Evolutionary conservation across 1,140 invertebrate genomes (phyloP), one percentile per base, ranked within the genome.

Genomic region (Dysdera silvatica): DNA sequence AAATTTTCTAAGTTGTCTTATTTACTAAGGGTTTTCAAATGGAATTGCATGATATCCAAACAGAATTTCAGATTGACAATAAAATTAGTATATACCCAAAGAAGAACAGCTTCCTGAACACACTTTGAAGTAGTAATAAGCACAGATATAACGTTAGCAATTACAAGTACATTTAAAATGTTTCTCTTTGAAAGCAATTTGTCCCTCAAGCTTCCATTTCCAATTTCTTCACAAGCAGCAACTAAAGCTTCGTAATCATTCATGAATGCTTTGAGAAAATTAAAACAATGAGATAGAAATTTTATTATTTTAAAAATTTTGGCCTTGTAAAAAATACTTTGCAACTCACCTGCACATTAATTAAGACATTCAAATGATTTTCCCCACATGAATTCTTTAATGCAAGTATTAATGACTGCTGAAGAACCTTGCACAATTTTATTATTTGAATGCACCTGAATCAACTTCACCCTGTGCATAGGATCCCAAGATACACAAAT

Each of bases 401-500:
- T 45, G 41, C 41, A 45, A 6, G 41, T 10, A 45, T 45, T 18
- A 10, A 45, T 45, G 23, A 45, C 7, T 45, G 41, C 7, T 18
- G 23, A 45, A 45, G 8, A 45, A 18, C 6, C 18, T 10, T 18
- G 18, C 41, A 45, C 18, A 10, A 45, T 10, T 18, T 18, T 45
- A 45, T 45, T 5, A 45, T 20, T 20, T 20, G 10, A 45, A 1
- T 20, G 24, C 26, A 49, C 47, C 8, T n/a, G 20, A 31, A n/a
- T 12, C 20, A 57, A 16, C 26, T n/a, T n/a, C n/a, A n/a, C n/a
- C n/a, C 47, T 49, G 18, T 49, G 47, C 47, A 49, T 49, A 7
- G 47, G 47, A 26, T 49, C 47, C 47, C 47, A 49, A 49, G 24
- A 49, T n/a, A n/a, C n/a, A n/a, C n/a, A n/a, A n/a, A n/a, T 26